phyloP scores from a whole-genome alignment of 92 coral and sea anemone species.

The Phenganax marumi region DNA sequence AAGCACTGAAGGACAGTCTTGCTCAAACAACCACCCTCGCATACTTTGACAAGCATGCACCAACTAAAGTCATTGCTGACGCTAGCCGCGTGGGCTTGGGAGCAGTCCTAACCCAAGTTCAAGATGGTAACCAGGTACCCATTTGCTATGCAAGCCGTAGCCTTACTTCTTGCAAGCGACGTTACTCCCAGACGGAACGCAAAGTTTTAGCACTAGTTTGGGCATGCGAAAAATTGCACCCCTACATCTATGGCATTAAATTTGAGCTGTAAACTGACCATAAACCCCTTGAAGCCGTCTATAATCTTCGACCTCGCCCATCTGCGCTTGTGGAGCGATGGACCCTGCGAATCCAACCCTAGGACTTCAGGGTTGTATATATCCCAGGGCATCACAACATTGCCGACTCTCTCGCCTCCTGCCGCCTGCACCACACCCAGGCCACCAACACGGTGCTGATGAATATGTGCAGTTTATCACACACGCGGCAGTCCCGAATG shows the following conservation, averaged over 20 bases:
- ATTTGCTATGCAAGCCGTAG: constrained; percentile 1
- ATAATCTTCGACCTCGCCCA: not conserved
- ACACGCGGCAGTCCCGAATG: not conserved
- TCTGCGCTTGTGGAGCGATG: not conserved
- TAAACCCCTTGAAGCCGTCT: not conserved
- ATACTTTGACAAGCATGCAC: no score
- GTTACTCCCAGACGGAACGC: constrained; percentile 7
- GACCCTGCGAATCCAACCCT: not conserved
- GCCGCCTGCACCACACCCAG: not conserved
- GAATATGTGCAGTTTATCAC: constrained; percentile 1
- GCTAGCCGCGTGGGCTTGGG: not conserved
- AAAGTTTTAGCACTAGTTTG: not conserved
- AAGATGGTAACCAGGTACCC: not conserved
- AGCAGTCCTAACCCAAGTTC: constrained; percentile 1
- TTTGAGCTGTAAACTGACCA: not conserved
- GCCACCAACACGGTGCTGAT: not conserved
- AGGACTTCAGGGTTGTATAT: not conserved
- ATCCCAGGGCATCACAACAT: not conserved
- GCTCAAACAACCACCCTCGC: no score
- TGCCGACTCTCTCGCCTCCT: not conserved
- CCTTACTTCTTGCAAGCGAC: not conserved
- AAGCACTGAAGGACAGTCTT: no score
- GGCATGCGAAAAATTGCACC: not conserved
- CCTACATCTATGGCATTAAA: not conserved
- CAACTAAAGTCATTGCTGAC: no score